phyloP scores from a whole-genome alignment of 2,113 vertebrate genomes.

The Procavia capensis region DNA sequence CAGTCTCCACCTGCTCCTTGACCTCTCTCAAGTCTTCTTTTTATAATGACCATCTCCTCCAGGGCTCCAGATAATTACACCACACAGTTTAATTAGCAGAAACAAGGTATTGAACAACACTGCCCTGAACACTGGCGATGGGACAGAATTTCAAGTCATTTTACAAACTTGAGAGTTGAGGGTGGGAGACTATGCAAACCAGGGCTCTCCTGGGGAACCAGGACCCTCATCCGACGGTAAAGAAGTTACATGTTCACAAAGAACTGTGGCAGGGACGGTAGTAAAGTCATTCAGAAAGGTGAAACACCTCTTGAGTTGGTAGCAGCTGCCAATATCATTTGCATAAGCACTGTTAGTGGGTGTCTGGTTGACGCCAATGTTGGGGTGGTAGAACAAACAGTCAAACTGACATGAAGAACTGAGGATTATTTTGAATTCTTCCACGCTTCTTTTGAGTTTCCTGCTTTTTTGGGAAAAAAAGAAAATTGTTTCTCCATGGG shows the following conservation, averaged over 20 bases:
- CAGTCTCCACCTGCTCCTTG: slow-evolving; percentile 77
- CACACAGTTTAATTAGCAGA: slow-evolving; percentile 78
- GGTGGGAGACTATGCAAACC: background rate
- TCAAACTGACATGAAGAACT: slow-evolving; percentile 74
- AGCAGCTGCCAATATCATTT: slow-evolving; percentile 67
- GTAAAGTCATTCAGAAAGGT: background rate
- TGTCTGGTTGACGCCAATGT: slow-evolving; percentile 71
- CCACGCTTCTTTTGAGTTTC: slow-evolving; percentile 64
- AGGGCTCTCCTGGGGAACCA: background rate
- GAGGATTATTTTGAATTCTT: slow-evolving; percentile 77
- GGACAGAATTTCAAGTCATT: background rate
- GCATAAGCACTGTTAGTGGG: slow-evolving; percentile 69
- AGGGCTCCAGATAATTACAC: slow-evolving; percentile 72
- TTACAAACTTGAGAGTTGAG: background rate
- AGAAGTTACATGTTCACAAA: background rate
- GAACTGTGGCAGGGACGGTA: background rate
- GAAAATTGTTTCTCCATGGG: background rate
- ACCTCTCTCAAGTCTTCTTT: slow-evolving; percentile 73
- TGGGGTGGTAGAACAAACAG: slow-evolving; percentile 73
- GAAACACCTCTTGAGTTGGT: background rate
- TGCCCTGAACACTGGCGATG: background rate
- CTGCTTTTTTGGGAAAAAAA: slow-evolving; percentile 3
- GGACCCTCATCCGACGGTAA: background rate
- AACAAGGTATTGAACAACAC: background rate
- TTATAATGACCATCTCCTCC: slow-evolving; percentile 80